Evolutionary conservation across 2,113 vertebrate species (phyloP).

Genomic region (Esox niger): DNA sequence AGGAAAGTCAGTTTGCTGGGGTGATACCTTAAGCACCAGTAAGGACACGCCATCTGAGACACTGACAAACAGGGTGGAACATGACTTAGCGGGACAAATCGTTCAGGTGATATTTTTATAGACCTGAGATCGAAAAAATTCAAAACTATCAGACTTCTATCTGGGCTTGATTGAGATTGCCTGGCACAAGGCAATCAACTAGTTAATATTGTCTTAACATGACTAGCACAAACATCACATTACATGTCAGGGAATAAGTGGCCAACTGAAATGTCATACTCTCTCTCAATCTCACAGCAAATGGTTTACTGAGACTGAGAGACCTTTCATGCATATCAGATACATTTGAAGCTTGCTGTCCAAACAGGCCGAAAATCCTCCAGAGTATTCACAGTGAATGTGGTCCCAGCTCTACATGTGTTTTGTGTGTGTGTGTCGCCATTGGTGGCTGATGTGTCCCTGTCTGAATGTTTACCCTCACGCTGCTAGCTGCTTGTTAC

Average conservation of each 20-base stretch:
- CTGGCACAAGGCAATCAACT: too few species aligned
- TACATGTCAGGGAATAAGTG: conserved; percentile 14
- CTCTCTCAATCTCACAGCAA: conserved; percentile 13
- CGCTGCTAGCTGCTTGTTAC: conserved; percentile 37
- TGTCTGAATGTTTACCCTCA: conserved; percentile 31
- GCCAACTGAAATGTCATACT: conserved; percentile 41
- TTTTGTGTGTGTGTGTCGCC: conserved; percentile 20
- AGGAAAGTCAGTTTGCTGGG: conserved; percentile 38
- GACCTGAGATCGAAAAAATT: background rate
- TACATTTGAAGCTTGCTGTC: background rate
- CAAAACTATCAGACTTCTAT: too few species aligned
- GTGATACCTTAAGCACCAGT: conserved; percentile 34
- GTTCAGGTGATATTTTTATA: conserved; percentile 11
- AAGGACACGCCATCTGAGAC: conserved; percentile 12
- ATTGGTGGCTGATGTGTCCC: conserved; percentile 38
- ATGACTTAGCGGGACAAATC: conserved; percentile 23
- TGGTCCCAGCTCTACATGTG: conserved; percentile 10
- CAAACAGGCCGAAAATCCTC: conserved; percentile 1
- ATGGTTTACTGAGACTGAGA: background rate
- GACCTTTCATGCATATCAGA: background rate
- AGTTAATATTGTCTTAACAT: background rate
- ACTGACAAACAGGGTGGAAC: conserved; percentile 31
- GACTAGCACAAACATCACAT: conserved; percentile 45
- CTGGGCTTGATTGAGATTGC: too few species aligned
- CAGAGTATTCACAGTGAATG: conserved; percentile 7